Conservation (phyloP, 2,113 vertebrate species). For the Aptenodytes forsteri region DNA sequence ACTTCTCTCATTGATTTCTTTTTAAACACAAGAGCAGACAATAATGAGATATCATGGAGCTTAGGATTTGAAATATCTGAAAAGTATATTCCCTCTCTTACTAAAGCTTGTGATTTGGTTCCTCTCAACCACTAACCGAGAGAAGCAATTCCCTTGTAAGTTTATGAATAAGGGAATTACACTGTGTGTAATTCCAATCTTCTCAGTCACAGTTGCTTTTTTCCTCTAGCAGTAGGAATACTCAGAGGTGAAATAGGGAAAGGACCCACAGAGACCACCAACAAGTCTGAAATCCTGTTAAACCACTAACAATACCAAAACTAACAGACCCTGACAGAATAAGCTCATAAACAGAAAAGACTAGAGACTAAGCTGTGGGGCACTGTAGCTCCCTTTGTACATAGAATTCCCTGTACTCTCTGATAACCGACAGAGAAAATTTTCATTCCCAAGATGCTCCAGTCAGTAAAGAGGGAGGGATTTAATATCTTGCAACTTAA, state of each 20-base stretch:
- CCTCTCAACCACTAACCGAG: neutral
- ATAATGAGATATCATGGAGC: neutral
- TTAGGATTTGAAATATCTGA: neutral
- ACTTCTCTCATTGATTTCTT: neutral
- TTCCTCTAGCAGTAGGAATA: constrained; percentile 4
- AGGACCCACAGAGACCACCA: constrained; percentile 68
- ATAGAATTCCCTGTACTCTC: neutral
- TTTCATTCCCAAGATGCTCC: neutral
- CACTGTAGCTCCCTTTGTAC: neutral
- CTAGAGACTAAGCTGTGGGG: neutral
- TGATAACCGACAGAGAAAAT: neutral
- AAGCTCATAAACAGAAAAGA: constrained; percentile 43
- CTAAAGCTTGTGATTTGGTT: neutral
- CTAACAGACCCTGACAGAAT: constrained; percentile 57
- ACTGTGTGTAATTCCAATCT: constrained; percentile 44
- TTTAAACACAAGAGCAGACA: neutral
- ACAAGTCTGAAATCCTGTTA: constrained; percentile 70
- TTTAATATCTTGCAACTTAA: neutral
- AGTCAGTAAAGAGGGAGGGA: neutral
- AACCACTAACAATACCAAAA: constrained; percentile 70
- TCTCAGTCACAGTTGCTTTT: constrained; percentile 42
- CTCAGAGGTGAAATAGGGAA: constrained; percentile 8
- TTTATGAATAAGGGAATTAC: constrained; percentile 44
- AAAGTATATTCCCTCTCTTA: neutral
- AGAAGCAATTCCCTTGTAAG: neutral